Conservation (phyloP, 2,113 vertebrate genomes). For the Semicossyphus pulcher region DNA sequence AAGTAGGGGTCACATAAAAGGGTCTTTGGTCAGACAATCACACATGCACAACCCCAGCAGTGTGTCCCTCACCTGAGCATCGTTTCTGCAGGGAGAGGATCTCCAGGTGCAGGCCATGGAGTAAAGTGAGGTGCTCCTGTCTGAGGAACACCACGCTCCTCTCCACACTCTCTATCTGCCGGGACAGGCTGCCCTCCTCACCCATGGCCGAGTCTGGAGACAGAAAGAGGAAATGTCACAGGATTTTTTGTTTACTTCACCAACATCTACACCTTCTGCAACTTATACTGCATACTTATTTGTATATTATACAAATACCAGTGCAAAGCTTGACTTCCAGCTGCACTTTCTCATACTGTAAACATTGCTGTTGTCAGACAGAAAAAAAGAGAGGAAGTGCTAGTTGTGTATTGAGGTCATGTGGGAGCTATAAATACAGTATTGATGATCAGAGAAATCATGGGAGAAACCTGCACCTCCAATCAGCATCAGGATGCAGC, state of each 20-base stretch:
- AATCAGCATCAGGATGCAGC: neutral
- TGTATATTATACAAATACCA: too few species aligned
- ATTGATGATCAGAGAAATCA: conserved; percentile 31
- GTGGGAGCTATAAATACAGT: conserved; percentile 48
- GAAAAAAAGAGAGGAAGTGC: neutral
- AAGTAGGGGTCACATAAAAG: too few species aligned
- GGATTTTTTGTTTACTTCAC: neutral
- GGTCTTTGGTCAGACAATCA: too few species aligned
- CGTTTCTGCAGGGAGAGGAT: conserved; percentile 96
- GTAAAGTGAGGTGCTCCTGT: conserved; percentile 93
- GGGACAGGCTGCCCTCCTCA: conserved; percentile 86
- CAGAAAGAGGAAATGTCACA: conserved; percentile 1
- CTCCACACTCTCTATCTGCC: conserved; percentile 93
- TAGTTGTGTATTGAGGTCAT: conserved; percentile 48
- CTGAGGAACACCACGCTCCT: conserved; percentile 93
- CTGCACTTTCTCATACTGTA: neutral
- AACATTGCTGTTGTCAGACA: conserved; percentile 42
- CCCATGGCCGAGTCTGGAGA: conserved; percentile 84
- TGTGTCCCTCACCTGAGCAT: conserved; percentile 89
- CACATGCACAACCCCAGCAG: conserved; percentile 8
- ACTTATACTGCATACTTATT: too few species aligned
- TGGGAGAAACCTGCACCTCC: neutral
- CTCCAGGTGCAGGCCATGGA: conserved; percentile 94
- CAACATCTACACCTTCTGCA: neutral
- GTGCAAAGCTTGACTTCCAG: neutral